Conservation (phyloP, 2,888 invertebrate species). For the Hydraecia micacea region DNA sequence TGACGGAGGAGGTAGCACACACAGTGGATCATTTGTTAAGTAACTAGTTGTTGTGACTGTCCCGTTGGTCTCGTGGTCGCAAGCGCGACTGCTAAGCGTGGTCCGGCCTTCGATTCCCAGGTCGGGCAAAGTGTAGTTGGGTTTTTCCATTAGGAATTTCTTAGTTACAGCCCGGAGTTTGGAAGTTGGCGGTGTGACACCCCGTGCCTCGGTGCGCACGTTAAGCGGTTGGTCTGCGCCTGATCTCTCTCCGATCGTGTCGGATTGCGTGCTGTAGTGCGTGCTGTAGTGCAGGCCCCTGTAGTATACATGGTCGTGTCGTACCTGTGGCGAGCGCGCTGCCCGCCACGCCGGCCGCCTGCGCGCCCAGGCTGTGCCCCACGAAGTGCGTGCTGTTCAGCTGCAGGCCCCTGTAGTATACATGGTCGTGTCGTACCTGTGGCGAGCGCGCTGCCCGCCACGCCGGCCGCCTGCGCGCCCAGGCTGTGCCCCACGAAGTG, state of each 20-base stretch:
- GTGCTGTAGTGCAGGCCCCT: too few relatives aligned
- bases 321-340: conserved; percentile 86
- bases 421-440: conserved; percentile 75
- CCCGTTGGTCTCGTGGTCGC: neutral
- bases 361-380: conserved; percentile 92
- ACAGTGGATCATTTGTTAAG: neutral
- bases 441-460: conserved; percentile 89
- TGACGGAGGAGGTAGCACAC: conserved; percentile 40
- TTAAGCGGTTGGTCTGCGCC: too few relatives aligned
- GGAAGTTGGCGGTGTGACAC: too few relatives aligned
- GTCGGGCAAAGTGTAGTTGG: neutral
- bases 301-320: too few relatives aligned
- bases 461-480: conserved; percentile 92
- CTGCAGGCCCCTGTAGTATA: too few relatives aligned
- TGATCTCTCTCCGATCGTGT: neutral
- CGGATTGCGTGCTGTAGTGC: neutral
- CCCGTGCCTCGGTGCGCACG: too few relatives aligned
- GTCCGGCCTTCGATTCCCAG: neutral
- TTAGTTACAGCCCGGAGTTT: too few relatives aligned
- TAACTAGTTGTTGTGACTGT: neutral
- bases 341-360: conserved; percentile 92
- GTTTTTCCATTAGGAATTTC: neutral
- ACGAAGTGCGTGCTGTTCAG: conserved; percentile 85
- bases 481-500: conserved; percentile 91
- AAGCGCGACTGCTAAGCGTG: neutral